These are phyloP conservation scores for Asobara japonica DNA, from an alignment of 1,140 invertebrate genomes.

Conservation along the genomic window DNA sequence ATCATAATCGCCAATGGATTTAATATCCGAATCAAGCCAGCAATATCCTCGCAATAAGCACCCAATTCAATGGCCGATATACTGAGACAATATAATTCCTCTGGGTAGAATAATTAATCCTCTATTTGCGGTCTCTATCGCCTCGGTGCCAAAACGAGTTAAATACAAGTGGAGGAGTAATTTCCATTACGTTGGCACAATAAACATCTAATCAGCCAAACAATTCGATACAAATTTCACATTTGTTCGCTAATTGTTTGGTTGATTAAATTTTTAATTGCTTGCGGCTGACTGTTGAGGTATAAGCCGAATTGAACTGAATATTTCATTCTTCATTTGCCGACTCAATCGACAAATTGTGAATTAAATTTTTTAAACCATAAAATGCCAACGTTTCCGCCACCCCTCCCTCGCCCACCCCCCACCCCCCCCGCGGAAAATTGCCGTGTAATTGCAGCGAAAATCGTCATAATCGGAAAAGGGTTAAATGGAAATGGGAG, in stretches of 20 bases:
- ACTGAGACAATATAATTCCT: slow-evolving; percentile 17
- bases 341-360: neutral
- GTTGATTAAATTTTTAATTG: neutral
- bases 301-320: neutral
- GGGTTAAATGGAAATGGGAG: neutral
- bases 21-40: slow-evolving; percentile 2
- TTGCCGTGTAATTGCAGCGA: neutral
- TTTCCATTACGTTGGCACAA: neutral
- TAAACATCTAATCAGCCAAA: slow-evolving; percentile 4
- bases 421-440: neutral
- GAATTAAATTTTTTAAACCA: neutral
- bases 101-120: slow-evolving; percentile 5
- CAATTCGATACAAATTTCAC: neutral
- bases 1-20: slow-evolving; percentile 1
- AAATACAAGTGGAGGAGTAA: neutral
- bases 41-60: neutral
- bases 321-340: slow-evolving; percentile 12
- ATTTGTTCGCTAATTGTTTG: neutral
- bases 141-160: neutral
- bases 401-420: too few species aligned
- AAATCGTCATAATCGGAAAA: neutral
- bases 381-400: too few species aligned
- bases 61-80: neutral
- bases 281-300: neutral
- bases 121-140: neutral